Conservation (phyloP, 2,797 vertebrate species). For the Sebastes oblongus region DNA sequence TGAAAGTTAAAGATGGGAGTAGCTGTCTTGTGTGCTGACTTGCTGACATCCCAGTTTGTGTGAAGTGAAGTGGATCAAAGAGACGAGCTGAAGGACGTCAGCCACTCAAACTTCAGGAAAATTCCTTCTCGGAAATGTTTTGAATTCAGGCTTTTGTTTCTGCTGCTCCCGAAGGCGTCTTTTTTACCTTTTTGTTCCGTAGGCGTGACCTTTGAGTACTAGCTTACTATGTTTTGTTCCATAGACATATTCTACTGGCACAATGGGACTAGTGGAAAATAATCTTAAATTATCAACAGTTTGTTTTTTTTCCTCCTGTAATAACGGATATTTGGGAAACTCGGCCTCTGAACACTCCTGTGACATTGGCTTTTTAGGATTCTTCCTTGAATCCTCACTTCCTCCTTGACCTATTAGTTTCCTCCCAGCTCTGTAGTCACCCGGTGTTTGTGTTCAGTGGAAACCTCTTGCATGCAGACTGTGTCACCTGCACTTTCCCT, state of each 20-base stretch:
- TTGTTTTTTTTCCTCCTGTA: not conserved
- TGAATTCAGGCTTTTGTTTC: conserved; percentile 19
- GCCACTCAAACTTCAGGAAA: not conserved
- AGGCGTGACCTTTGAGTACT: not conserved
- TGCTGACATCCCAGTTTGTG: not conserved
- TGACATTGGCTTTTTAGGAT: not conserved
- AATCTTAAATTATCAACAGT: not conserved
- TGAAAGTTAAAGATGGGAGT: not conserved
- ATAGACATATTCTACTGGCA: not conserved
- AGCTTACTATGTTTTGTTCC: not conserved
- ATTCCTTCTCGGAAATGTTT: not conserved
- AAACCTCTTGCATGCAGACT: conserved; percentile 47
- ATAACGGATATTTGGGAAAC: not conserved
- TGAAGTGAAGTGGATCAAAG: conserved; percentile 13
- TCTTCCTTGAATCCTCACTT: not conserved
- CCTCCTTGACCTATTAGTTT: not conserved
- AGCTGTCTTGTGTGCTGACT: not conserved
- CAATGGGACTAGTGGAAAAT: not conserved
- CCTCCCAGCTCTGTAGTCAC: conserved; percentile 25
- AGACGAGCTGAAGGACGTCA: not conserved
- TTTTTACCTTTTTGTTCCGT: not conserved
- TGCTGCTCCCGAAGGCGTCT: not conserved
- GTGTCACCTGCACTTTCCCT: conserved; percentile 15
- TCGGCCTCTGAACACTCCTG: not conserved
- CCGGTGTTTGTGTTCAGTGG: conserved; percentile 38